Evolutionary conservation across 2,888 invertebrate species (phyloP).

Genomic region (Notocelia uddmanniana): DNA sequence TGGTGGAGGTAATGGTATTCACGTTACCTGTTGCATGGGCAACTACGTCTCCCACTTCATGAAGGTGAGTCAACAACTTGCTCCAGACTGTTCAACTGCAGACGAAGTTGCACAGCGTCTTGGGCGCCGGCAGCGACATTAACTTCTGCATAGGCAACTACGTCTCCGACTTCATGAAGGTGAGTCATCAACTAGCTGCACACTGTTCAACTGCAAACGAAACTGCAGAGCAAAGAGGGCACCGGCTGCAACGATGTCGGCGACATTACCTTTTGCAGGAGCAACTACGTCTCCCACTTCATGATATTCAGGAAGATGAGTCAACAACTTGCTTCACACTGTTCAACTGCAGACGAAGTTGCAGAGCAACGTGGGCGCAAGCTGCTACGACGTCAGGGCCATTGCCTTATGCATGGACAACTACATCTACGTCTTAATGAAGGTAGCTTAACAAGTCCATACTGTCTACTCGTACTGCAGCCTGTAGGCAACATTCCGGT

Average conservation of each 20-base stretch:
- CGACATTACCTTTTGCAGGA: slow-evolving; percentile 94
- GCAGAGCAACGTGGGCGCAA: slow-evolving; percentile 67
- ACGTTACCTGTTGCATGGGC: slow-evolving; percentile 94
- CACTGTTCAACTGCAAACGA: slow-evolving; percentile 72
- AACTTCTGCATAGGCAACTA: too few species aligned
- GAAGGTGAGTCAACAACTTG: neutral
- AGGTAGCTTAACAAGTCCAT: neutral
- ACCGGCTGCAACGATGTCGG: slow-evolving; percentile 87
- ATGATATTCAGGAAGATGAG: slow-evolving; percentile 92
- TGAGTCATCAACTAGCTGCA: neutral
- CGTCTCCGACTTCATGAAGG: neutral
- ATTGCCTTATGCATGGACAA: slow-evolving; percentile 94
- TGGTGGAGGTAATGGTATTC: too few species aligned
- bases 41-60: slow-evolving; percentile 82
- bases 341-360: slow-evolving; percentile 67
- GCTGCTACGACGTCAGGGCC: slow-evolving; percentile 89
- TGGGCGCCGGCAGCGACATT: too few species aligned
- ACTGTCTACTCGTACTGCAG: too few species aligned
- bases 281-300: slow-evolving; percentile 93
- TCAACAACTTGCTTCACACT: neutral
- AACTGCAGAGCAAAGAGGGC: slow-evolving; percentile 67
- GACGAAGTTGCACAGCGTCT: too few species aligned
- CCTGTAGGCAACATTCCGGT: too few species aligned
- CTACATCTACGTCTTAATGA: slow-evolving; percentile 75
- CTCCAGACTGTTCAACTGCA: too few species aligned